Evolutionary conservation across 1,140 invertebrate genomes (phyloP), one percentile per base, ranked within the genome.

Genomic region (Drosophila arizonae): DNA sequence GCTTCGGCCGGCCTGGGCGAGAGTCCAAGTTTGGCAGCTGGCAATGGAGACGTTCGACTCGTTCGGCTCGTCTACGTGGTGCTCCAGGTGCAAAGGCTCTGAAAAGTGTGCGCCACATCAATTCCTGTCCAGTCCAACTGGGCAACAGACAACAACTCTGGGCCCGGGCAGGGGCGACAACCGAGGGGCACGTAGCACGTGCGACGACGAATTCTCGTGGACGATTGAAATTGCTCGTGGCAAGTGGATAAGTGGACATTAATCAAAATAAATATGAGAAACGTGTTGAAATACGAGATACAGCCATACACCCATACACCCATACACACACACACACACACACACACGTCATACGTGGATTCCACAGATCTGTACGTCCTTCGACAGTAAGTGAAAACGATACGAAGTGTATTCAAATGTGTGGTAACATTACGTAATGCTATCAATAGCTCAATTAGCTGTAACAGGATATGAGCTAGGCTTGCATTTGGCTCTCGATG

Each of bases 231-330:
- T 86, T 82, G 82, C 76, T 86, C 84, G 76, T 79, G 79, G 84
- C 82, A 86, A 88, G 82, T 86, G 82, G 82, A 87, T 86, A 86
- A 86, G 82, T 86, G 82, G 84, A 88, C 82, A 86, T 86, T 86
- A 86, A 86, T 86, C 82, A 86, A 86, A 86, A 86, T 88, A 86
- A 86, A 86, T 86, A 86, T 86, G 82, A 86, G 82, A 82, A 86
- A 86, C 82, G 82, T 86, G 82, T 86, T 76, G 72, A 82, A 86
- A 87, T 88, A 87, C 82, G 72, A 81, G 69, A 73, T 72, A 61
- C 68, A 71, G 63, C 48, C n/a, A 45, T 17, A 43, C 17, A 28
- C 55, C 55, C 39, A 48, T 41, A 43, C 43, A 69, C 60, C 68
- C 72, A 56, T 64, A 71, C 67, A 3, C 21, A 24, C 43, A 69